Percentiles rank a stretch among this genome's conserved stretches.
Evolutionary conservation across 1,140 invertebrate species (phyloP).

Genomic region (Drosophila kanapiae): DNA sequence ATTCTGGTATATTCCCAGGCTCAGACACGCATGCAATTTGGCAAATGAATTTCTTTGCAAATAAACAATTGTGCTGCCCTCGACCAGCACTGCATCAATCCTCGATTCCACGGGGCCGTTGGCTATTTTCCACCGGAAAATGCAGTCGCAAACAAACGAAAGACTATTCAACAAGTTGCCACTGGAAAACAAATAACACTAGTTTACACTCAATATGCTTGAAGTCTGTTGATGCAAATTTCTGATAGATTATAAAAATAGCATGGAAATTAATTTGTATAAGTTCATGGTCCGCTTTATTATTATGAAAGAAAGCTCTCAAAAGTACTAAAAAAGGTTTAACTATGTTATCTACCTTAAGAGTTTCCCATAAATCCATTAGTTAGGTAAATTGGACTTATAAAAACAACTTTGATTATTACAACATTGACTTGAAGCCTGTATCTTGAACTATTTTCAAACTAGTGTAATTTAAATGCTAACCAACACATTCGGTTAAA

Average conservation of each 20-base stretch:
- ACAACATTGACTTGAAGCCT: too few relatives aligned
- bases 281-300: too few relatives aligned
- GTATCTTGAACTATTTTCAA: not conserved
- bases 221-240: not conserved
- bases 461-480: conserved; percentile 26
- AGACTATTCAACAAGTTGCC: not conserved
- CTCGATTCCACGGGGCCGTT: not conserved
- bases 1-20: not conserved
- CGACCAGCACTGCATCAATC: not conserved
- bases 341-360: too few relatives aligned
- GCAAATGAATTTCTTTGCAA: conserved; percentile 56
- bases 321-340: too few relatives aligned
- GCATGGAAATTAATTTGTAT: too few relatives aligned
- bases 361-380: too few relatives aligned
- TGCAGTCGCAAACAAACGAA: conserved; percentile 3
- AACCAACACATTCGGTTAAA: conserved; percentile 33
- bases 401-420: too few relatives aligned
- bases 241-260: not conserved
- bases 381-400: too few relatives aligned
- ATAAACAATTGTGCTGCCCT: conserved; percentile 45
- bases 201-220: not conserved
- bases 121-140: conserved; percentile 13
- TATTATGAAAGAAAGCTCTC: too few relatives aligned
- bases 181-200: conserved; percentile 2
- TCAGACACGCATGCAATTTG: conserved; percentile 51